These are phyloP conservation scores for Entelurus aequoreus DNA, from an alignment of 2,113 vertebrate genomes.

Conservation along the genomic window DNA sequence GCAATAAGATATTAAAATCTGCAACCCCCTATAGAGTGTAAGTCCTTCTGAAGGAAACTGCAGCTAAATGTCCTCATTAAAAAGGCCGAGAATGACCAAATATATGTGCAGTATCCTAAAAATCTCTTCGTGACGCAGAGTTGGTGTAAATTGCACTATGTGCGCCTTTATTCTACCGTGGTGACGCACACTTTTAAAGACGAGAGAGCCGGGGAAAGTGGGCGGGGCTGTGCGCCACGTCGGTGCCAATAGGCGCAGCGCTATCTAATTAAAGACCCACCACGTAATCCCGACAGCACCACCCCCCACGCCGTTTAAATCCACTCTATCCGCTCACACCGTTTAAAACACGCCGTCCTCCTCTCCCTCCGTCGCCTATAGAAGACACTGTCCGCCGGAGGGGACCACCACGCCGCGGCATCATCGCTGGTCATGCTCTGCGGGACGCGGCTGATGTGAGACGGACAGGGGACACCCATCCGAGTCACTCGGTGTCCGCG, in stretches of 20 bases:
- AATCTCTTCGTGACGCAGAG: too few species aligned
- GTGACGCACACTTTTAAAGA: too few species aligned
- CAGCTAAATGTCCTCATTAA: too few species aligned
- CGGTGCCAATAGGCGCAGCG: constrained; percentile 62
- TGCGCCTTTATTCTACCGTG: too few species aligned
- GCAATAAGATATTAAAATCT: too few species aligned
- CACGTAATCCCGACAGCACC: constrained; percentile 66
- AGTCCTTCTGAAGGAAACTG: too few species aligned
- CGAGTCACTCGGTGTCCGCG: constrained; percentile 7
- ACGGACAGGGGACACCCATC: constrained; percentile 20
- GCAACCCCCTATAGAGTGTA: too few species aligned
- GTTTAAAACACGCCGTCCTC: constrained; percentile 18
- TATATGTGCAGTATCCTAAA: too few species aligned
- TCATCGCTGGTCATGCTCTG: constrained; percentile 60
- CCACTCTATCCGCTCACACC: constrained; percentile 10
- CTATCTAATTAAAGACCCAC: constrained; percentile 68
- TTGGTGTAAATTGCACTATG: too few species aligned
- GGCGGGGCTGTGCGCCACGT: constrained; percentile 47
- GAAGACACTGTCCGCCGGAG: constrained; percentile 27
- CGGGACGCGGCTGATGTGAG: constrained; percentile 41
- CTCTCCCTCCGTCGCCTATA: constrained; percentile 18
- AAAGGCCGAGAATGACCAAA: too few species aligned
- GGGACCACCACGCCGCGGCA: constrained; percentile 33
- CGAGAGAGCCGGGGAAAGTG: background rate
- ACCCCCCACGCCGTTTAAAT: constrained; percentile 44